A percentile compares a stretch with the other conserved stretches of the same genome.
These are phyloP conservation scores for Coracopsis vasa DNA, from an alignment of 2,113 vertebrate genomes.

Conservation along the genomic window DNA sequence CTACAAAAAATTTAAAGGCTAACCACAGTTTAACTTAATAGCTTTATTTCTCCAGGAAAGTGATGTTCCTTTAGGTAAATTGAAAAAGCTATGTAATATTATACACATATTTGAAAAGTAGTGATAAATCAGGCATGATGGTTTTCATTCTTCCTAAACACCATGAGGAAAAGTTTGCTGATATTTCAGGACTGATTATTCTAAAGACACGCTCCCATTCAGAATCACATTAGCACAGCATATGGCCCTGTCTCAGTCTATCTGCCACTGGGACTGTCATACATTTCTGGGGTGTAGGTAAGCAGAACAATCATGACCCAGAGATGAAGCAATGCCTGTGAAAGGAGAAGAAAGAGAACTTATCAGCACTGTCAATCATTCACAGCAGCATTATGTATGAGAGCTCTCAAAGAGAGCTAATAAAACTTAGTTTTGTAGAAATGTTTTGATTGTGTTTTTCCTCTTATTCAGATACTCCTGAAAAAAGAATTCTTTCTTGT, in stretches of 20 bases:
- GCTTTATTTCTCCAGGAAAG: conserved; percentile 34
- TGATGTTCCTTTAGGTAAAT: conserved; percentile 1
- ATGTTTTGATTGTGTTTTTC: neutral
- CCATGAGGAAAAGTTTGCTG: neutral
- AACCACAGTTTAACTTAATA: neutral
- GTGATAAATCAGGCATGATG: conserved; percentile 24
- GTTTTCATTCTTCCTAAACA: neutral
- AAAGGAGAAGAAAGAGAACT: neutral
- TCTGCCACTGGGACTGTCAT: conserved; percentile 81
- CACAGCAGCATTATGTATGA: neutral
- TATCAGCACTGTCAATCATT: neutral
- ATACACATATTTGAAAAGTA: neutral
- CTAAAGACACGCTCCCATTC: neutral
- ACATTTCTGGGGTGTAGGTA: conserved; percentile 97
- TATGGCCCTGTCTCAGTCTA: conserved; percentile 13
- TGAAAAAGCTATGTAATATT: conserved; percentile 6
- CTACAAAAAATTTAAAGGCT: conserved; percentile 4
- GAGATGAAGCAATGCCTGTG: conserved; percentile 89
- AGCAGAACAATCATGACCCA: conserved; percentile 99
- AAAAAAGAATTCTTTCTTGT: neutral
- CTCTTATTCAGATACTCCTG: neutral
- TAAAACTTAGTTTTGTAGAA: neutral
- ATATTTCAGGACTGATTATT: neutral
- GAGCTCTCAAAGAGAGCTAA: neutral
- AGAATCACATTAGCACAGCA: neutral